Base-by-base conservation (phyloP, 37 sponge, comb jelly and placozoan species). In the Tethya wilhelma region DNA sequence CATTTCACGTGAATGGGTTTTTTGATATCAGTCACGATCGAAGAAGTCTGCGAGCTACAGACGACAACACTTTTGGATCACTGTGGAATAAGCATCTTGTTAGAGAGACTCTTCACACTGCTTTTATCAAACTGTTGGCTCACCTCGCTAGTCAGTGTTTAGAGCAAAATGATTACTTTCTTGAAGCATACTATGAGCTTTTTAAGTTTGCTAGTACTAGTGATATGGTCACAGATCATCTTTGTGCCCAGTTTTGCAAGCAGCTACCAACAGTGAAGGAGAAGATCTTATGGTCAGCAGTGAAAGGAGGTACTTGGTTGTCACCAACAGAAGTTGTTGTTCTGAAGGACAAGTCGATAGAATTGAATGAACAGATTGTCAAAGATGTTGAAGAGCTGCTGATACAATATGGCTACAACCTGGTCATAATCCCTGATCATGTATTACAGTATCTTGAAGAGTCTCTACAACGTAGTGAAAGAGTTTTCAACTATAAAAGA, bases 1-100 rank as follows among this genome's bases (percentile, higher is more conserved):
- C 95, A 38, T 84, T 90, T 44, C 68, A 87, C 59, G 56, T 94
- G 19, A 88, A 94, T 79, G 95, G 95, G 57, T 94, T 86, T 49
- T 94, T 94, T 58, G 57, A 82, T 37, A 85, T 91, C 1, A 49
- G 67, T 38, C 81, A 87, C 34, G 83, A 94, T 38, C 39, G 95
- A 22, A 79, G 90, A 12, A 70, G 67, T 67, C 81, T 94, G 95
- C 95, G 91, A 39, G 32, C 74, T 1, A 45, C 31, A 55, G 95
- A 94, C 29, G 79, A 86, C 9, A 67, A 79, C 40, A 71, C 84
- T 56, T 76, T 62, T 29, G 88, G 84, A 62, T 88, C 95, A 43
- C 23, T 43, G 44, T 94, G 91, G 89, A 94, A 94, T 62, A 25
- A 79, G 57, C 37, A 29, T 5, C 84, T 94, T 19, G 59, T 87